These are phyloP conservation scores for Trichomalopsis sarcophagae DNA, from an alignment of 1,140 invertebrate genomes.

Conservation along the genomic window DNA sequence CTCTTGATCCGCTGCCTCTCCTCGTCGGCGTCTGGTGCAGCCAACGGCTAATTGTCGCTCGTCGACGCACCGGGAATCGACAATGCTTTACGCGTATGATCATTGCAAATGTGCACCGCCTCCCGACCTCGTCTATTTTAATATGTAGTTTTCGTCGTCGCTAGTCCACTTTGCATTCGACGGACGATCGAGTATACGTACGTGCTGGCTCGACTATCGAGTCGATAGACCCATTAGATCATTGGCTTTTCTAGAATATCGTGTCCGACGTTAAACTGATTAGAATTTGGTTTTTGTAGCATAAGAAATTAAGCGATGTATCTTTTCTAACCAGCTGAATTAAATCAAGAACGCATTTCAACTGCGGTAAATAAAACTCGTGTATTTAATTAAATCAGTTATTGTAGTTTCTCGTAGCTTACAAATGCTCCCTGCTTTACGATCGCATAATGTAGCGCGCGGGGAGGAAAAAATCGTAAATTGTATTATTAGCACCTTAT, in stretches of 20 bases:
- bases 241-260: neutral
- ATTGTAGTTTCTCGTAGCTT: neutral
- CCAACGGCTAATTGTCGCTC: constrained; percentile 46
- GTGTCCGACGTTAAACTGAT: neutral
- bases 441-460: neutral
- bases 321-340: neutral
- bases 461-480: constrained; percentile 38
- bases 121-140: constrained; percentile 46
- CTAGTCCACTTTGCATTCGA: constrained; percentile 43
- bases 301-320: neutral
- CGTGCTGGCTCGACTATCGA: neutral
- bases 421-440: constrained; percentile 32
- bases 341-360: too few species aligned
- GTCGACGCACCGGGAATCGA: constrained; percentile 20
- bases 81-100: constrained; percentile 35
- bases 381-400: neutral
- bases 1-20: neutral
- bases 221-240: constrained; percentile 26
- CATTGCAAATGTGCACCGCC: constrained; percentile 16
- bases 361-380: too few species aligned
- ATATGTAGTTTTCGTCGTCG: neutral
- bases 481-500: constrained; percentile 49
- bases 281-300: neutral
- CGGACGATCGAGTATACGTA: neutral
- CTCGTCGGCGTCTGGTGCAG: constrained; percentile 10